Evolutionary conservation across 1,140 invertebrate species (phyloP), one percentile per base, ranked within the genome.

Genomic region (Plodia interpunctella): DNA sequence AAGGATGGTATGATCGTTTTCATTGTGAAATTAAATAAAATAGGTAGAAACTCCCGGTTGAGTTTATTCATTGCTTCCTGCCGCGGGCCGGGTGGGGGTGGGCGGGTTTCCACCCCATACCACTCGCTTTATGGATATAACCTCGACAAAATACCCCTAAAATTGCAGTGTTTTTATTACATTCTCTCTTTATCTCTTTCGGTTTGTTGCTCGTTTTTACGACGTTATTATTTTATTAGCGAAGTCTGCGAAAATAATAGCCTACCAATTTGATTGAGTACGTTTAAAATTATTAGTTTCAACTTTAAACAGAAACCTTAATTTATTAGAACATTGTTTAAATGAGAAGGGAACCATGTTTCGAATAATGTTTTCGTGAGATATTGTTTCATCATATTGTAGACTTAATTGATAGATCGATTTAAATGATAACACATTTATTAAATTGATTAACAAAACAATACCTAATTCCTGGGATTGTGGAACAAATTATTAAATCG

Each of bases 101-200:
- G 35, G 65, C 62, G 53, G 49, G 55, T 49, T 69, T 73, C 66
- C 61, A 74, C 73, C 73, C 63, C 74, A 57, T 75, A 75, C 76
- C 73, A 75, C 77, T 83, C 80, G 76, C 71, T 87, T 87, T 89
- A 89, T 89, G 80, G 83, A 86, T 87, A 89, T 88, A 89, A 89
- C 87, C 87, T 87, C 87, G 84, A 87, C 87, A 89, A 86, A 87
- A 88, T 88, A 86, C 84, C 83, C 84, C 83, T 88, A 87, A 88
- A 89, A 89, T 89, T 89, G 85, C 83, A 88, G 76, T 89, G 84
- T 87, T 89, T 89, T 89, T 87, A 87, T 89, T 87, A 84, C 78
- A 78, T 80, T 83, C 78, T 79, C 76, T 82, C 82, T 87, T 85
- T 88, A 86, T 88, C 78, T 88, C 76, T 87, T 85, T 87, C 78